Evolutionary conservation across 2,888 invertebrate genomes (phyloP), one percentile per base, ranked within the genome.

Genomic region (Scelioninae gen. 1): DNA sequence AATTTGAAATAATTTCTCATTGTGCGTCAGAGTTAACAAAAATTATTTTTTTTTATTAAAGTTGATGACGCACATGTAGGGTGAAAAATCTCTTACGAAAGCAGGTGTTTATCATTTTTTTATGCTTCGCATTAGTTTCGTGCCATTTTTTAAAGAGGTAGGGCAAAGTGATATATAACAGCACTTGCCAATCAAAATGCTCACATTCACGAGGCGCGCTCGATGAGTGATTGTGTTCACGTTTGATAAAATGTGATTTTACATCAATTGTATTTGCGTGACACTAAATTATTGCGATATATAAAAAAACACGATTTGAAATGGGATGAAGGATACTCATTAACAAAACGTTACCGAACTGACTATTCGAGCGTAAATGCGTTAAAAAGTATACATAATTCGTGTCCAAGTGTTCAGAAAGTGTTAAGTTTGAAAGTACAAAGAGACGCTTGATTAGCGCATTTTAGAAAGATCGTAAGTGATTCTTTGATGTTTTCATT

Each of bases 81-180:
- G 23, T 23, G 23, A 23, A 23, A 23, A 23, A 23, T 23, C 23
- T 23, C 2, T 23, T 23, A 23, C 23, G 23, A 23, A 23, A 23
- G 23, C 23, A 23, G 38, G 38, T 38, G 8, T 38, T 47, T 47
- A 5, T 8, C 45, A 16, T 45, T 16, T 16, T 47, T 40, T 60
- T 43, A 32, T 43, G 9, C 15, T 47, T 32, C 32, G 13, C n/a
- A 1, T 47, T 6, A 23, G 15, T 71, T 51, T 38, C 45, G 60
- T 40, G 53, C 62, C 80, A 83, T 87, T 87, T 85, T 86, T 85
- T 85, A 75, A 79, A 85, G 85, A 78, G 88, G 88, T 85, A 88
- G 87, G 87, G 87, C 82, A 72, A 43, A 49, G 45, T 49, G 72
- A 74, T 90, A 90, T 90, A 90, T 90, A 89, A 89, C 86, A 81